Percentiles rank a stretch among this genome's conserved stretches.
Conservation (phyloP, 2,113 vertebrate species). For the Pseudorectes ferrugineus region DNA sequence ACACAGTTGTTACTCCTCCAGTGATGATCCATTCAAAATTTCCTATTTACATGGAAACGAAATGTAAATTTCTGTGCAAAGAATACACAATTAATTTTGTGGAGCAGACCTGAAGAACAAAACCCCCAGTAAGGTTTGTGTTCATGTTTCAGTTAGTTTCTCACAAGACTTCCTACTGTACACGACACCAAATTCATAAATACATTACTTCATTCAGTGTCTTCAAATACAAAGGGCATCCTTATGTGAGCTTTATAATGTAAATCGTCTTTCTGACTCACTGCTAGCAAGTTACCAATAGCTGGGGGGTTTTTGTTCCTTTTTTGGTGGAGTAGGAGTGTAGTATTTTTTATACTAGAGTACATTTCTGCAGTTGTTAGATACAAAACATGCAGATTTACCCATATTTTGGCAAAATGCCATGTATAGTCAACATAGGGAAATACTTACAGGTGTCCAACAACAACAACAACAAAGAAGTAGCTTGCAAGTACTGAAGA, state of each 20-base stretch:
- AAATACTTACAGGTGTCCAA: neutral
- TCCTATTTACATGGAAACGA: neutral
- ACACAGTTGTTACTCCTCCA: neutral
- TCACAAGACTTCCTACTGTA: neutral
- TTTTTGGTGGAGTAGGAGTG: neutral
- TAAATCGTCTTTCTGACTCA: neutral
- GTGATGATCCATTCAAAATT: neutral
- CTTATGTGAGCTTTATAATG: neutral
- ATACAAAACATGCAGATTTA: neutral
- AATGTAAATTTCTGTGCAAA: neutral
- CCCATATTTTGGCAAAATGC: neutral
- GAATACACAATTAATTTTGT: neutral
- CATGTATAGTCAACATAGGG: accelerated
- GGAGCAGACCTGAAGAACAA: neutral
- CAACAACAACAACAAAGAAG: neutral
- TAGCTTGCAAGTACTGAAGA: neutral
- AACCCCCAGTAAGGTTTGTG: neutral
- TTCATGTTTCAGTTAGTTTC: neutral
- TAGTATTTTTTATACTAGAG: neutral
- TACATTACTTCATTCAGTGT: neutral
- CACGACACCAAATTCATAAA: neutral
- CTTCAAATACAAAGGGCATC: neutral
- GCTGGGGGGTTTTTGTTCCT: accelerated
- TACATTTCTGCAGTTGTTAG: neutral
- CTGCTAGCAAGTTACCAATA: neutral